Conservation (phyloP, 2,888 invertebrate species). For the Drosophila rubida region DNA sequence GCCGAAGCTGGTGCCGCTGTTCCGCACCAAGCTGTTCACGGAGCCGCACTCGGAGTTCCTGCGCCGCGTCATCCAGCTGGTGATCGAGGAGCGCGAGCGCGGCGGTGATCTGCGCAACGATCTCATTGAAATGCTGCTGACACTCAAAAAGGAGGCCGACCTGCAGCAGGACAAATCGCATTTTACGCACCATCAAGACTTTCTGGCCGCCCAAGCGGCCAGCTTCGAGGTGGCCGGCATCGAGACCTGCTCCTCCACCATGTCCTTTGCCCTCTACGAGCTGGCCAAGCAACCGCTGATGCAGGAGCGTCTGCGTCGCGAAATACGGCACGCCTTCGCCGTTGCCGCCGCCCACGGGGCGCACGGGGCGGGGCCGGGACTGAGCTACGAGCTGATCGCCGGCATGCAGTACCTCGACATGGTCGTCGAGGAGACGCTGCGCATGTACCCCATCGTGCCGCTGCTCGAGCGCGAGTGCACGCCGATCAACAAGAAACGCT, state of each 20-base stretch:
- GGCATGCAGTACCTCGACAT: conserved; percentile 85
- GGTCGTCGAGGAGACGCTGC: conserved; percentile 84
- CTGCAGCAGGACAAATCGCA: conserved; percentile 75
- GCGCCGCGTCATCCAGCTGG: conserved; percentile 83
- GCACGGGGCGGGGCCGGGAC: conserved; percentile 24
- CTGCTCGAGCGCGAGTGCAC: conserved; percentile 83
- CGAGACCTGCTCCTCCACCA: conserved; percentile 83
- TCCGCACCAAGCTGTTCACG: conserved; percentile 80
- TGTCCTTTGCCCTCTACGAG: conserved; percentile 85
- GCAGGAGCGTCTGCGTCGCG: conserved; percentile 84
- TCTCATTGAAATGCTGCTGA: conserved; percentile 86
- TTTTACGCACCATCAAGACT: conserved; percentile 79
- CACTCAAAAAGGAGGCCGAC: conserved; percentile 83
- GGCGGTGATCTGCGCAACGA: conserved; percentile 85
- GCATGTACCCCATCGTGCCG: conserved; percentile 84
- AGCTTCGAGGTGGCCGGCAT: conserved; percentile 83
- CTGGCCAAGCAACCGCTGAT: conserved; percentile 84
- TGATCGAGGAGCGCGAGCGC: conserved; percentile 84
- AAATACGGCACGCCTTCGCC: conserved; percentile 82
- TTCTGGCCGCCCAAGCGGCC: conserved; percentile 83
- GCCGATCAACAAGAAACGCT: conserved; percentile 77
- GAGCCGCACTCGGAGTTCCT: conserved; percentile 83
- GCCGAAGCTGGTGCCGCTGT: conserved; percentile 82
- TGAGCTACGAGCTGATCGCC: conserved; percentile 84
- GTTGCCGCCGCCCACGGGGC: conserved; percentile 53